Base-by-base conservation (phyloP, 2,888 invertebrate species). In the Tupiocoris notatus region DNA sequence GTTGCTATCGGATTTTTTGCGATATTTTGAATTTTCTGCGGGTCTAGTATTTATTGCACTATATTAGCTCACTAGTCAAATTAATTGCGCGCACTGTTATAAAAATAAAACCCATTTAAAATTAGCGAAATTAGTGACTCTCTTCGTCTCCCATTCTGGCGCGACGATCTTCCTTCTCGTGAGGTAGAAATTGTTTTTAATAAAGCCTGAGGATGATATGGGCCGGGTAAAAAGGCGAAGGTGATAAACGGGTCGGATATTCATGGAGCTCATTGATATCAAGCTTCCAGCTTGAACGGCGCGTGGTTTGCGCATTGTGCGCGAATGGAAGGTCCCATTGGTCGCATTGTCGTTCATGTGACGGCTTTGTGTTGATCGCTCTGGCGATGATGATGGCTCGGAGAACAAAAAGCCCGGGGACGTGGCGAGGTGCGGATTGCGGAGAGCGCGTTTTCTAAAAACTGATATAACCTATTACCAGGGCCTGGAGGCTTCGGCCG, bases 381-480 rank as follows among this genome's bases (percentile, higher is more conserved):
- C 56, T 67, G 56, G 56, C 56, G 56, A 22, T 56, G 20, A 18
- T 9, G 22, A 67, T n/a, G 22, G 16, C 3, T 7, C 39, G 6
- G 39, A 39, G 39, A 39, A 39, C 39, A 39, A 39, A 39, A 39
- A 39, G 62, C 17, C 22, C 62, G 62, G 22, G 20, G 9, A 62
- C 20, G 20, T 20, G 62, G 22, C 62, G 62, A 22, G 20, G n/a
- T 16, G 71, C 24, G 73, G 73, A 12, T 21, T 73, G 23, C 63
- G 62, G 61, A 20, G 54, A 62, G 57, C 73, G 62, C 73, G 62
- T 74, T 74, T 65, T 74, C 64, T 58, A 64, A 74, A 65, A 74
- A 74, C 74, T 74, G 74, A 74, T 74, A 74, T 64, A 74, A 74
- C 74, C 74, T 62, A 73, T 73, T 73, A 73, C 73, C 39, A 62